Evolutionary conservation across 2,888 invertebrate genomes (phyloP), one percentile per base, ranked within the genome.

Genomic region (Lymantria monacha): DNA sequence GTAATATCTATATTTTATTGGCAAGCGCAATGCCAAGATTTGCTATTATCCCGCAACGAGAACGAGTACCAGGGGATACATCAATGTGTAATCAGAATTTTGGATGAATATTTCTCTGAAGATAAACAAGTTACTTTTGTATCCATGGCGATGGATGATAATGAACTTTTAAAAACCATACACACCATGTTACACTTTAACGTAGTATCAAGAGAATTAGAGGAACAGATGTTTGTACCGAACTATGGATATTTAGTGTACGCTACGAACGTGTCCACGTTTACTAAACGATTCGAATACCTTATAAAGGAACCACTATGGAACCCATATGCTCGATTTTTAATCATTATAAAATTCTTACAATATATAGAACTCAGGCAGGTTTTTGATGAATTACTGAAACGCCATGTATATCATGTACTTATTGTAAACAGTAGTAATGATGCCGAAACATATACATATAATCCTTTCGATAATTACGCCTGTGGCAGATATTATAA

Each of bases 381-480:
- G 30, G 30, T 42, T n/a, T 42, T 42, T n/a, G 30, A 42, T 30
- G 11, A 7, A 10, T 30, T 42, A 7, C 30, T 42, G 0, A 30
- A n/a, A 30, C 30, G 7, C 0, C 42, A 42, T n/a, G 30, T 42
- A 11, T 30, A 42, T 5, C 63, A 81, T 37, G 78, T 74, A 0
- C 13, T 81, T 2, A 54, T 84, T 3, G 42, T 81, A 1, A 72
- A 76, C 40, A 72, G 72, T 3, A 73, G 63, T 1, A 46, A 58
- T 0, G 63, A 76, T 9, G 61, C 66, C 5, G 54, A 77, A 3
- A 30, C 85, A 9, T 83, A 76, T 53, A 72, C 79, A 0, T 86
- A 83, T 55, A 79, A 85, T 53, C 81, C 85, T 30, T 44, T 15
- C 14, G 44, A 44, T 10, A 44, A 44, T 14, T 36, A 36, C n/a